Percentiles rank a stretch among this genome's conserved stretches.
These are phyloP conservation scores for Drosophila ananassae DNA, from an alignment of 1,140 invertebrate species.

Conservation along the genomic window DNA sequence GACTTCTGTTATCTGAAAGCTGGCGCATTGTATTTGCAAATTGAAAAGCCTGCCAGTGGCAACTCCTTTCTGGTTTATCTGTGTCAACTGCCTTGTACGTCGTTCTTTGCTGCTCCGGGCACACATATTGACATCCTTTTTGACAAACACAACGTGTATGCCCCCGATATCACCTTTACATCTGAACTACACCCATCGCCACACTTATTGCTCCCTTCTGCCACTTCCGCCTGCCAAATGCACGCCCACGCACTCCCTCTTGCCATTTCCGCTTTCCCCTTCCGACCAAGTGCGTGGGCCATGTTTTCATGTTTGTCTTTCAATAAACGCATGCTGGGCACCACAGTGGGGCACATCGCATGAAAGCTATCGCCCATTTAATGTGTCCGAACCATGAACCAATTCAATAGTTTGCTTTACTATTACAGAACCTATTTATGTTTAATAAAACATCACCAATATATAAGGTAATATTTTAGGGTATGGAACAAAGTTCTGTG, in stretches of 20 bases:
- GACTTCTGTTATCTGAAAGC: slow-evolving; percentile 31
- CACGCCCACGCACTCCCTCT: slow-evolving; percentile 68
- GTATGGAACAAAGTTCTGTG: no score
- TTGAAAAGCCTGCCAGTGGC: slow-evolving; percentile 9
- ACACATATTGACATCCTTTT: slow-evolving; percentile 74
- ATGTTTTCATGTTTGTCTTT: slow-evolving; percentile 59
- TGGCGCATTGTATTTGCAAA: slow-evolving; percentile 42
- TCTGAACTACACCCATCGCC: slow-evolving; percentile 14
- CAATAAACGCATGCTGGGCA: slow-evolving; percentile 63
- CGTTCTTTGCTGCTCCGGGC: slow-evolving; percentile 36
- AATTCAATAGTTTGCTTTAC: background rate
- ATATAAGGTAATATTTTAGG: no score
- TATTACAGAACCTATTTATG: no score
- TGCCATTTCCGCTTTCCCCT: slow-evolving; percentile 62
- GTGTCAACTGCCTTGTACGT: slow-evolving; percentile 55
- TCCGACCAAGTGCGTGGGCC: slow-evolving; percentile 35
- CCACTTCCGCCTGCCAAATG: slow-evolving; percentile 25
- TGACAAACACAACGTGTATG: slow-evolving; percentile 56
- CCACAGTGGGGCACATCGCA: slow-evolving; percentile 3
- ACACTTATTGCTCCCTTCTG: slow-evolving; percentile 4
- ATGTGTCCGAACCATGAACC: background rate
- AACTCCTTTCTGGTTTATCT: slow-evolving; percentile 48
- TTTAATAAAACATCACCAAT: no score
- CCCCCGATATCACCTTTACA: slow-evolving; percentile 38
- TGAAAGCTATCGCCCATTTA: background rate